Evolutionary conservation across 1,140 invertebrate genomes (phyloP).

Genomic region (Paralvinella palmiformis): DNA sequence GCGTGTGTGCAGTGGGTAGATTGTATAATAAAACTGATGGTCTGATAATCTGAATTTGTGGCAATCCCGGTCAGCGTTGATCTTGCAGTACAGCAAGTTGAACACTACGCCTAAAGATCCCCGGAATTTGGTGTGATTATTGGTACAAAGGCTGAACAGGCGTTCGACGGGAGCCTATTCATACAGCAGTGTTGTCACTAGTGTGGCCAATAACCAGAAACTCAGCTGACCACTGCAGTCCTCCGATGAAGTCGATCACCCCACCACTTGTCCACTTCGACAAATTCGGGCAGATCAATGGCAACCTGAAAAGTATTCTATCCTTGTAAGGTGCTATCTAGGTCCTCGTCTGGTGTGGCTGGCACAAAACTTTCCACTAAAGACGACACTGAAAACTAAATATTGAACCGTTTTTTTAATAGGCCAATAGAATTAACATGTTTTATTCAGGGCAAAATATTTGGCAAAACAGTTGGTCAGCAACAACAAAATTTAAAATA

Average conservation of each 20-base stretch:
- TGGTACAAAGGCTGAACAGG: background rate
- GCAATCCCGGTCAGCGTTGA: too few relatives aligned
- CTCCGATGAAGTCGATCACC: background rate
- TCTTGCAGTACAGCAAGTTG: background rate
- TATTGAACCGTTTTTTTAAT: background rate
- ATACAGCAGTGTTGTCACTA: background rate
- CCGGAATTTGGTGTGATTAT: slow-evolving; percentile 1
- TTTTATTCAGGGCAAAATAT: background rate
- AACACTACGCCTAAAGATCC: background rate
- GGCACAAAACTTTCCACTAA: background rate
- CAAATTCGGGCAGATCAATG: background rate
- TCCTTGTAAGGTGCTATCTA: background rate
- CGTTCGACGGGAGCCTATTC: background rate
- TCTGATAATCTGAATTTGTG: too few relatives aligned
- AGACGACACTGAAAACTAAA: slow-evolving; percentile 1
- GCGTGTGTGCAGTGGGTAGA: too few relatives aligned
- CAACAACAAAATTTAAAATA: background rate
- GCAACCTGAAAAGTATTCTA: background rate
- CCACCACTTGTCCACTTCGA: slow-evolving; percentile 1
- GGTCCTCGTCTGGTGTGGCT: background rate
- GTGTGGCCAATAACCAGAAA: background rate
- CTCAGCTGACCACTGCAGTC: background rate
- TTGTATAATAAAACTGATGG: too few relatives aligned
- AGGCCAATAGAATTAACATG: background rate
- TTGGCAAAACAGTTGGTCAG: background rate